A percentile compares a stretch with the other conserved stretches of the same genome.
Evolutionary conservation across 2,797 vertebrate genomes (phyloP).

Genomic region (Gymnoscopelus braueri): DNA sequence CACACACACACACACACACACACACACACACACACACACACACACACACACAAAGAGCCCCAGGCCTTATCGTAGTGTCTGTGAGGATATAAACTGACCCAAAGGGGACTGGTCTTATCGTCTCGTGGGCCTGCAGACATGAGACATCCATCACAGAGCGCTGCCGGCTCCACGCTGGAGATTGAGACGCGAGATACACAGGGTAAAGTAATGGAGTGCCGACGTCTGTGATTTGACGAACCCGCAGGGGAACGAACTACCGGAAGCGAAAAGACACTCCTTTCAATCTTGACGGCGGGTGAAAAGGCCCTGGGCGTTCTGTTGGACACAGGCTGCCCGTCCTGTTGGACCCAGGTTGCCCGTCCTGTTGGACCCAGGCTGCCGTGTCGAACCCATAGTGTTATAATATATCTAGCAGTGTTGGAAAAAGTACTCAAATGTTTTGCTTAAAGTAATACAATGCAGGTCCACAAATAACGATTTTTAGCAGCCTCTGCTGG

Average conservation of each 20-base stretch:
- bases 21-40: conserved; percentile 1
- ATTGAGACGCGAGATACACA: conserved; percentile 51
- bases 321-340: too few species aligned
- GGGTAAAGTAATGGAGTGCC: conserved; percentile 60
- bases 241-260: conserved; percentile 44
- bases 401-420: too few species aligned
- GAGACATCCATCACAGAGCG: conserved; percentile 45
- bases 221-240: conserved; percentile 42
- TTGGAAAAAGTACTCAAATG: too few species aligned
- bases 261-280: conserved; percentile 44
- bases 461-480: too few species aligned
- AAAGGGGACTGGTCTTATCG: conserved; percentile 48
- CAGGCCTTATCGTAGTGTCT: conserved; percentile 31
- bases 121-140: conserved; percentile 34
- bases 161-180: conserved; percentile 44
- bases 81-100: conserved; percentile 35
- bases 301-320: too few species aligned
- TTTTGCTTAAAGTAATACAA: too few species aligned
- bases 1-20: conserved; percentile 9
- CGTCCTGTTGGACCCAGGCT: too few species aligned
- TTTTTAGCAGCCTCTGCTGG: too few species aligned
- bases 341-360: too few species aligned
- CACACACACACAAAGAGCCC: conserved; percentile 17
- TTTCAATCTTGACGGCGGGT: too few species aligned
- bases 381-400: too few species aligned